Conservation (phyloP, 2,113 vertebrate species). For the Enhydra lutris region DNA sequence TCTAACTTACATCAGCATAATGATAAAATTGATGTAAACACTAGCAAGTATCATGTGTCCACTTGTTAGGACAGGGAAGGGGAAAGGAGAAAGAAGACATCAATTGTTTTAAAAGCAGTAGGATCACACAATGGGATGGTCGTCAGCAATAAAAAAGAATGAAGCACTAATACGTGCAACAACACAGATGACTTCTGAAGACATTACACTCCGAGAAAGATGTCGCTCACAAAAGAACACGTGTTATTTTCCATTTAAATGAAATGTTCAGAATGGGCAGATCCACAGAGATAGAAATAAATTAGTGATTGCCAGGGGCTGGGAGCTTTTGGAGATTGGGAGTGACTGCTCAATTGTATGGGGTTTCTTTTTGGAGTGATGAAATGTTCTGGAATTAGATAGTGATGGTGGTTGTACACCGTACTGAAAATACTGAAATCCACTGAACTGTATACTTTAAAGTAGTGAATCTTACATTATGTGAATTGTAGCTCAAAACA, state of each 20-base stretch:
- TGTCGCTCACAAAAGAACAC: not conserved
- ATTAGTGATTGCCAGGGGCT: not conserved
- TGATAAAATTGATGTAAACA: constrained; percentile 4
- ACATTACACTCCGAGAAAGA: not conserved
- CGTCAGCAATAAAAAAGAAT: not conserved
- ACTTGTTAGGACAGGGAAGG: not conserved
- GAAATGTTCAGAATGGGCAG: not conserved
- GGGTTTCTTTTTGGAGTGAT: not conserved
- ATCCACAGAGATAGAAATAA: not conserved
- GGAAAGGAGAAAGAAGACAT: not conserved
- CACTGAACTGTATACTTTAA: not conserved
- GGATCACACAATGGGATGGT: too few species aligned
- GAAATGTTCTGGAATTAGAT: not conserved
- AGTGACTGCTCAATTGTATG: not conserved
- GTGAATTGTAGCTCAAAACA: not conserved
- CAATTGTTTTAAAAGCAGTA: not conserved
- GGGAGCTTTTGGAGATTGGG: not conserved
- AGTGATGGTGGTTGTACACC: not conserved
- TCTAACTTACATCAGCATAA: not conserved
- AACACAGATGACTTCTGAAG: not conserved
- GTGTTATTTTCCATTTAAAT: not conserved
- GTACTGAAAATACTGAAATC: not conserved
- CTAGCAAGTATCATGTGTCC: not conserved
- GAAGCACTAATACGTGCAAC: not conserved
- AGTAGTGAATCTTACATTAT: not conserved